Base-by-base conservation (phyloP, 2,797 vertebrate species). In the Platyrinchus mystaceus region DNA sequence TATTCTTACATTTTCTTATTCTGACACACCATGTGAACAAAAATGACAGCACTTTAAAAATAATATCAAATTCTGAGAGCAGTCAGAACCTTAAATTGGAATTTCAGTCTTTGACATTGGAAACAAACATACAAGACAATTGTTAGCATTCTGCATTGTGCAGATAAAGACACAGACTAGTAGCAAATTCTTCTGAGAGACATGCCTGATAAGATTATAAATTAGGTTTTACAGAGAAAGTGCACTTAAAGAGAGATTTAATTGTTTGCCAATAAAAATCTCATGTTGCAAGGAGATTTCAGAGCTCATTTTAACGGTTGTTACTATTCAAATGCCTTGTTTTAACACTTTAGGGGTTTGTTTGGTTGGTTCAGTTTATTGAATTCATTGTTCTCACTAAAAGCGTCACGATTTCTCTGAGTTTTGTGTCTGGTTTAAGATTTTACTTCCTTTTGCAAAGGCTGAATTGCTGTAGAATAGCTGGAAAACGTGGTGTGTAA, bases 211-310 rank as follows among this genome's bases (percentile, higher is more conserved):
- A 96, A 97, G 92, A 96, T 89, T 96, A 95, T 95, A 96, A 97
- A 97, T 97, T 95, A 96, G 81, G 76, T 95, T 95, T 43, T 93
- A 88, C 44, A 92, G 88, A 89, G 93, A 84, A 97, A 95, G 63
- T 70, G 84, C 60, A 94, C 87, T 93, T 95, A 94, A 94, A 96
- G 79, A 95, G 73, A 96, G 66, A 86, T 93, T 96, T 96, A 94
- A 95, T 97, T 96, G 90, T 94, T 96, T 96, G 79, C 79, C 90
- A 96, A 94, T 95, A 97, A 96, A 96, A 96, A 88, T 94, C 62
- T 87, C 84, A 56, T 91, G 76, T 93, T 91, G 84, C 75, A 90
- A 64, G 63, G 84, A 94, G 84, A 91, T 94, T 96, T 96, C 75
- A 87, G 47, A 87, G 70, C 93, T 80, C 75, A 74, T 89, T 96